Evolutionary conservation across 2,113 vertebrate genomes (phyloP), one percentile per base, ranked within the genome.

Genomic region (Paedocypris sp.): DNA sequence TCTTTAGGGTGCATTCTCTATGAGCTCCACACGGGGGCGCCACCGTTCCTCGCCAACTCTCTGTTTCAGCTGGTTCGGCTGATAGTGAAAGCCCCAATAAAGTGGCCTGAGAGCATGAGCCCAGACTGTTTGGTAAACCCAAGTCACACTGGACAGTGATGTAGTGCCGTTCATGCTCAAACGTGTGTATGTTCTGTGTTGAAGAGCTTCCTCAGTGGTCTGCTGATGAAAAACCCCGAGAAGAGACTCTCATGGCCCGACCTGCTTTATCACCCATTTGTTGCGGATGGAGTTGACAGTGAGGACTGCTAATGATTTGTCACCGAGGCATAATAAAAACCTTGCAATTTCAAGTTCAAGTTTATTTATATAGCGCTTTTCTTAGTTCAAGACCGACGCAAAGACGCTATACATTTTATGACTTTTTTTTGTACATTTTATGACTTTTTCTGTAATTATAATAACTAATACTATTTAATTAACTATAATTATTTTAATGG

Each of bases 1-100:
- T 92, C 94, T 4, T 82, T 99, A 48, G 95, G 95, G 47, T 98
- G 93, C 76, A 98, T 98, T 57, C 82, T 99, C 2, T 99, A 98
- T 0, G 94, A 99, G 69, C 83, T 99, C 70, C 90, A 91, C 25
- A 90, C 89, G 46, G 93, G 95, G 60, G 87, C 81, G 9, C 93
- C 95, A 48, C 93, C 95, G 3, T 99, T 99, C 83, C 93, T 92
- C 74, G 92, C 91, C 12, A 93, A 89, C 53, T 97, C 89, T 76
- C 91, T 99, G 79, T 95, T 95, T 77, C 87, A 95, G 10, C 82
- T 98, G n/a, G 86, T 94, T 65, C 91, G 82, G 70, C 86, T 94
- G 16, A 97, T 99, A 1, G 80, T 92, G 73, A 89, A 80, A 71
- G 88, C 91, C 56, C 80, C 88, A 0, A 80, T 99, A 49, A 90